Evolutionary conservation across 2,113 vertebrate species (phyloP).

Genomic region (Erpornis zantholeuca): DNA sequence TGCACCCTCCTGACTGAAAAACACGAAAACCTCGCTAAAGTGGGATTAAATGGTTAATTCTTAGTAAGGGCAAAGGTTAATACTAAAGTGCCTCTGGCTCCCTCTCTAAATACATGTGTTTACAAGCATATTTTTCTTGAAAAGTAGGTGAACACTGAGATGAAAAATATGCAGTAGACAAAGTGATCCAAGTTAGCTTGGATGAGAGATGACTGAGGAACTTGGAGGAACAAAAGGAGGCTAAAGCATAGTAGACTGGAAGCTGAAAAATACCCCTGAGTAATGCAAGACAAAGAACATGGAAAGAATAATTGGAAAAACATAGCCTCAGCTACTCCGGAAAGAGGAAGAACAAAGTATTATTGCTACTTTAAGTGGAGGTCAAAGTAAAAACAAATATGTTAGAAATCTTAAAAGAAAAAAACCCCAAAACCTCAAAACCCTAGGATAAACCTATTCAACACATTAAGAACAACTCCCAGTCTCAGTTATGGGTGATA

Average conservation of each 20-base stretch:
- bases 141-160: background rate
- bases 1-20: background rate
- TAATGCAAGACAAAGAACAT: background rate
- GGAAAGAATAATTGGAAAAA: background rate
- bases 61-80: background rate
- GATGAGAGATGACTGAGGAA: background rate
- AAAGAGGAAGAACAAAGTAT: background rate
- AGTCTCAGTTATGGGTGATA: background rate
- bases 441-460: background rate
- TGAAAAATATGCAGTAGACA: background rate
- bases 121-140: background rate
- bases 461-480: background rate
- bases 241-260: background rate
- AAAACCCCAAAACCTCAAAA: background rate
- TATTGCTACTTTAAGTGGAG: background rate
- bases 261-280: background rate
- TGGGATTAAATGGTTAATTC: background rate
- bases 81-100: background rate
- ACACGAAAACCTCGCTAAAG: background rate
- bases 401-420: background rate
- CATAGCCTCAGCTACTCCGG: background rate
- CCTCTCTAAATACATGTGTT: background rate
- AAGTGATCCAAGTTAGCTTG: background rate
- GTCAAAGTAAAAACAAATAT: background rate
- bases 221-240: background rate